Percentiles rank a stretch among this genome's conserved stretches.
These are phyloP conservation scores for Philopotamus ludificatus DNA, from an alignment of 1,140 invertebrate species.

Conservation along the genomic window DNA sequence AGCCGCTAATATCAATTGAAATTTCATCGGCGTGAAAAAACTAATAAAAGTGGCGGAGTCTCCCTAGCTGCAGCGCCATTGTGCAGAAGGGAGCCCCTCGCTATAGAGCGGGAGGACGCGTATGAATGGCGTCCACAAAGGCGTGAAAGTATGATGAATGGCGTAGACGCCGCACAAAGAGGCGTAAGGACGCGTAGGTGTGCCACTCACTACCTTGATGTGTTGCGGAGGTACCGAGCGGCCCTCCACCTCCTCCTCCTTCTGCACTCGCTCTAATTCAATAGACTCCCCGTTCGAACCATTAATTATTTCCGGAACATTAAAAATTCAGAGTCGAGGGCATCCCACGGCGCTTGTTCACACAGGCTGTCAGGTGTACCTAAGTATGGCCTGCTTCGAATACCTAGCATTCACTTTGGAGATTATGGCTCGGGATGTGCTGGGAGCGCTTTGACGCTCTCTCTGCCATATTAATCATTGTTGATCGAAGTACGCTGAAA, in stretches of 20 bases:
- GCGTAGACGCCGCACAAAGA: conserved; percentile 39
- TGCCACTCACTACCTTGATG: conserved; percentile 29
- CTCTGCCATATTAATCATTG: no score
- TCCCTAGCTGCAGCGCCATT: conserved; percentile 15
- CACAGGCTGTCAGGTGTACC: conserved; percentile 30
- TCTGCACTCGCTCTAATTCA: conserved; percentile 41
- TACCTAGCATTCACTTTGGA: no score
- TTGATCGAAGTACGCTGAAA: no score
- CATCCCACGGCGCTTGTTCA: conserved; percentile 36
- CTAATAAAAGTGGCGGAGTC: conserved; percentile 2
- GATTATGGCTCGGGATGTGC: no score
- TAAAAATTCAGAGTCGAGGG: conserved; percentile 37
- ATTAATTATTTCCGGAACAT: conserved; percentile 42
- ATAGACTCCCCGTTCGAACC: conserved; percentile 35
- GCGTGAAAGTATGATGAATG: conserved; percentile 43
- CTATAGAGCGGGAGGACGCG: conserved; percentile 14
- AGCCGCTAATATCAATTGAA: conserved; percentile 22
- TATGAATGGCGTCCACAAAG: conserved; percentile 41
- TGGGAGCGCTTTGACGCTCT: no score
- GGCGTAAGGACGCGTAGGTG: conserved; percentile 35
- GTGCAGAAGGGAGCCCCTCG: conserved; percentile 5
- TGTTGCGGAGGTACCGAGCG: conserved; percentile 38
- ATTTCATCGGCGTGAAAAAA: conserved; percentile 20
- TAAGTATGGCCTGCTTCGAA: neutral
- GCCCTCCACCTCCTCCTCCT: conserved; percentile 33